These are phyloP conservation scores for Atractosteus spatula DNA, from an alignment of 2,113 vertebrate genomes.

Conservation along the genomic window DNA sequence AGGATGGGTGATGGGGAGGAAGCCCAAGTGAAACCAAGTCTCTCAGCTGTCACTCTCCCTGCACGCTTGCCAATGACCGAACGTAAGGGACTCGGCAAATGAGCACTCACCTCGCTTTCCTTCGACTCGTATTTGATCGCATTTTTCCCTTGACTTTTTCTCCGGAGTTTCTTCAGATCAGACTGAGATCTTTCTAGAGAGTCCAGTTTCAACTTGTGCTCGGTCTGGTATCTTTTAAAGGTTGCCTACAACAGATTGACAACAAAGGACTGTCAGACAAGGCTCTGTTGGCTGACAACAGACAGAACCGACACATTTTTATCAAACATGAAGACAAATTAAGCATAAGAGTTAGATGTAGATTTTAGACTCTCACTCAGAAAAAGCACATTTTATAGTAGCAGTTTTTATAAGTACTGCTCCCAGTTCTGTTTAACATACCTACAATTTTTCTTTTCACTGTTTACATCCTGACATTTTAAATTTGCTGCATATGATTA, in stretches of 20 bases:
- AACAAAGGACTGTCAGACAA: background rate
- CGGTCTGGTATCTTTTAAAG: conserved; percentile 89
- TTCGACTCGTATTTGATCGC: conserved; percentile 82
- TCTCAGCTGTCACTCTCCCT: no score
- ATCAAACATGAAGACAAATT: background rate
- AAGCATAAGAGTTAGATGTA: background rate
- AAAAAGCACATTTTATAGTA: no score
- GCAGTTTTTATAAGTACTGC: no score
- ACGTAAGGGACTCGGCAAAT: background rate
- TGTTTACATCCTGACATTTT: no score
- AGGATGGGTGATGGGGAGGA: no score
- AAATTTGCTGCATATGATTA: no score
- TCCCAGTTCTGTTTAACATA: no score
- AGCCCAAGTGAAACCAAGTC: no score
- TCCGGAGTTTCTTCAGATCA: conserved; percentile 88
- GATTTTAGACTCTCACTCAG: no score
- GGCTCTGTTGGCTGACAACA: background rate
- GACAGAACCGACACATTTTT: background rate
- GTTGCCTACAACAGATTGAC: conserved; percentile 75
- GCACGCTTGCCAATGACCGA: no score
- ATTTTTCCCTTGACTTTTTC: conserved; percentile 91
- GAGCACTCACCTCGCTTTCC: conserved; percentile 82
- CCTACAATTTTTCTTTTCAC: no score
- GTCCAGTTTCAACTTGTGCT: conserved; percentile 85
- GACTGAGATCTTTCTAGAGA: conserved; percentile 88